These are phyloP conservation scores for Pachycephala philippinensis DNA, from an alignment of 2,113 vertebrate species.

Conservation along the genomic window DNA sequence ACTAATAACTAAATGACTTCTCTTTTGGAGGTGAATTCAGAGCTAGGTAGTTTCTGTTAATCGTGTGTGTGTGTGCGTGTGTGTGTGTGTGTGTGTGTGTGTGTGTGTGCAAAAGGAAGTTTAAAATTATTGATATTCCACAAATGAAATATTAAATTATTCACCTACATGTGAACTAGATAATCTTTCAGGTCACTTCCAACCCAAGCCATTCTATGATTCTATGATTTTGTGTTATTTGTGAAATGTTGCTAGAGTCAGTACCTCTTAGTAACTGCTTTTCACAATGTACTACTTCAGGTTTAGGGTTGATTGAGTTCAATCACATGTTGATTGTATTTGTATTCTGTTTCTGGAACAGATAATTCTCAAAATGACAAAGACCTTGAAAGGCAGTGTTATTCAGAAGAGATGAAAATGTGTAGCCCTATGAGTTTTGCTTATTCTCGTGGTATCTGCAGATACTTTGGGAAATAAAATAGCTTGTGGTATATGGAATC, in stretches of 20 bases:
- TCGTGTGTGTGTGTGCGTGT: accelerated
- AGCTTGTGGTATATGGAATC: neutral
- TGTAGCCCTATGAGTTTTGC: neutral
- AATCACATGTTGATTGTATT: neutral
- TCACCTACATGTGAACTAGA: neutral
- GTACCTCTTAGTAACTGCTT: neutral
- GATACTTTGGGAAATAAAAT: neutral
- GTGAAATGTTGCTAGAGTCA: neutral
- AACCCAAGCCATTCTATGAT: neutral
- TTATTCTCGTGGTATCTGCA: neutral
- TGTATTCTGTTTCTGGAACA: neutral
- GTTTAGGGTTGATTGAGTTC: neutral
- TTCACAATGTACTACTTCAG: neutral
- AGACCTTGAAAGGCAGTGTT: neutral
- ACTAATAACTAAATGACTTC: neutral
- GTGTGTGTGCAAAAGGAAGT: neutral
- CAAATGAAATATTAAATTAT: neutral
- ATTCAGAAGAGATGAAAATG: neutral
- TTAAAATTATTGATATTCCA: neutral
- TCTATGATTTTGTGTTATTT: neutral
- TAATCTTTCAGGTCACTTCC: neutral
- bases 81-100: accelerated
- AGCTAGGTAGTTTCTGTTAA: neutral
- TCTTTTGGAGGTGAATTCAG: neutral
- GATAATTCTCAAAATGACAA: neutral